A percentile compares a stretch with the other conserved stretches of the same genome.
These are phyloP conservation scores for Philereme transversata DNA, from an alignment of 2,888 invertebrate species.

Conservation along the genomic window DNA sequence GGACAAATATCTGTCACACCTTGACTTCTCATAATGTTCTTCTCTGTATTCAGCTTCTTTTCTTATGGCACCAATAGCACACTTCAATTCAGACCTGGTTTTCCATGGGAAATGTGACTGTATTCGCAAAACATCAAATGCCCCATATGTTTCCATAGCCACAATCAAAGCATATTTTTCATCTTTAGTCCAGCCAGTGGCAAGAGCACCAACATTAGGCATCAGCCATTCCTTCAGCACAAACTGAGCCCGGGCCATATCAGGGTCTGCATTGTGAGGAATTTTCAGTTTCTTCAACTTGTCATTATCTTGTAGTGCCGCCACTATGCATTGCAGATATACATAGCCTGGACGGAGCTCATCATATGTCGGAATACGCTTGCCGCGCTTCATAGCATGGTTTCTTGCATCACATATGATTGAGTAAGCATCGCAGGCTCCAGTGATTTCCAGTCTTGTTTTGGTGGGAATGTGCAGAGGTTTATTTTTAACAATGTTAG, in stretches of 20 bases:
- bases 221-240: constrained; percentile 20
- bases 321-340: constrained; percentile 18
- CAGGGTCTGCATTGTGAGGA: constrained; percentile 1
- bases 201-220: constrained; percentile 12
- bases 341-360: constrained; percentile 18
- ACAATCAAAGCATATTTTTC: constrained; percentile 21
- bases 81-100: constrained; percentile 10
- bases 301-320: constrained; percentile 8
- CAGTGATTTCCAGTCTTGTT: constrained; percentile 19
- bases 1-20: constrained; percentile 8
- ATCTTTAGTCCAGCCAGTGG: constrained; percentile 15
- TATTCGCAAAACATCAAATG: constrained; percentile 5
- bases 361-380: constrained; percentile 4
- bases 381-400: constrained; percentile 4
- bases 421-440: constrained; percentile 11
- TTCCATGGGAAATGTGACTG: constrained; percentile 13
- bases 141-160: constrained; percentile 14
- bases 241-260: constrained; percentile 16
- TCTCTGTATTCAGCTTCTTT: constrained; percentile 9
- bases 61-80: constrained; percentile 7
- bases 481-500: constrained; percentile 2
- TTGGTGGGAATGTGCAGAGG: constrained; percentile 19
- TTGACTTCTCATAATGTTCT: constrained; percentile 5
- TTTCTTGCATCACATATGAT: constrained; percentile 17
- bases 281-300: constrained; percentile 11